Evolutionary conservation across 2,113 vertebrate genomes (phyloP), one percentile per base, ranked within the genome.

Genomic region (Eudorcas thomsonii): DNA sequence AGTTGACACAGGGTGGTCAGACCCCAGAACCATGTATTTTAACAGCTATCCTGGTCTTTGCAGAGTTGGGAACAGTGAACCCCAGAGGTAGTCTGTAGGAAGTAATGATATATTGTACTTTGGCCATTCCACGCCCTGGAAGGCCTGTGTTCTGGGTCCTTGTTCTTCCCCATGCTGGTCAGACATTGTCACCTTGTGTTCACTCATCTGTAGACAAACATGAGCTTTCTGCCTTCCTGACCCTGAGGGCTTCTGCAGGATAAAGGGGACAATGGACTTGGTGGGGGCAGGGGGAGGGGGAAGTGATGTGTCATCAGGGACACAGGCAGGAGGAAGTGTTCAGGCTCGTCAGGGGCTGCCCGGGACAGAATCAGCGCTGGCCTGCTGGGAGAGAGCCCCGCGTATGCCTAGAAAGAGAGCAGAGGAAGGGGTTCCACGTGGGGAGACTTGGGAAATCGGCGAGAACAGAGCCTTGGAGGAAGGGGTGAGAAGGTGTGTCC

Each of bases 81-180:
- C 19, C 6, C 0, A 1, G 12, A 4, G 36, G 16, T 23, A 25
- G 26, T 21, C 16, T 30, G 23, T 15, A 25, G 48, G 30, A 2
- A 2, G 13, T 54, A 6, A 26, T 54, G 67, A 12, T 39, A 23
- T 13, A 39, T 45, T 28, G 7, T 26, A 14, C 36, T 8, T 5
- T 15, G 45, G 15, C 25, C 1, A 1, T 57, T 2, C 7, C 2
- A 0, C 3, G 43, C 80, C 15, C n/a, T 36, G 9, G 33, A 11
- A 52, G 48, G 36, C 67, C 62, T 17, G 23, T 21, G 30, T 36
- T 39, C 43, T 19, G 33, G 50, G 30, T 71, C 71, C 4, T 28
- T 50, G 16, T 43, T 15, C 48, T 59, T 43, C 15, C 39, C 6
- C 1, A 7, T 15, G 4, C n/a, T 36, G 54, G 12, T 36, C 77